A percentile compares a stretch with the other conserved stretches of the same genome.
phyloP scores from a whole-genome alignment of 2,888 invertebrate genomes.

The Lordiphosa andalusiaca region DNA sequence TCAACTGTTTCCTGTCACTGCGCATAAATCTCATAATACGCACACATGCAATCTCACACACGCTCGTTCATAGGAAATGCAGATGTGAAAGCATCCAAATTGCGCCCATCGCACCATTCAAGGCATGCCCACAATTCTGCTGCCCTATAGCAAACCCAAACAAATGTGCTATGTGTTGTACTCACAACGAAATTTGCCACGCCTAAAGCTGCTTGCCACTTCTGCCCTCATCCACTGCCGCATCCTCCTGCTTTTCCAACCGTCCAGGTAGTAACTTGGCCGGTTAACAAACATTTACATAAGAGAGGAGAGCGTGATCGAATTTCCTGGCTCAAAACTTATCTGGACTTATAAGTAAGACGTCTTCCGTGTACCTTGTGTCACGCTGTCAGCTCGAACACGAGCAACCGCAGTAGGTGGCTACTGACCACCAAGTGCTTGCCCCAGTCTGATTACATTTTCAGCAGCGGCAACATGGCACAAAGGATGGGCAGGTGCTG shows the following conservation, averaged over 20 bases:
- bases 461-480: conserved; percentile 23
- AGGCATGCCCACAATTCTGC: conserved; percentile 61
- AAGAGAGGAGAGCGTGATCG: conserved; percentile 41
- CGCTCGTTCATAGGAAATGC: conserved; percentile 19
- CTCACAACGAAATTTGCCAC: conserved; percentile 64
- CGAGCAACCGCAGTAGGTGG: conserved; percentile 3
- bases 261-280: conserved; percentile 55
- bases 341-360: background rate
- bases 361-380: conserved; percentile 8
- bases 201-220: conserved; percentile 40
- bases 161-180: conserved; percentile 66
- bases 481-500: conserved; percentile 51
- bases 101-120: conserved; percentile 23
- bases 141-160: conserved; percentile 23
- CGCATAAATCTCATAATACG: conserved; percentile 62
- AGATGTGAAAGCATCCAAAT: conserved; percentile 18
- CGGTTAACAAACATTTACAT: conserved; percentile 42
- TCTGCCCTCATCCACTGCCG: background rate
- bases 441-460: conserved; percentile 52
- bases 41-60: conserved; percentile 42
- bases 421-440: conserved; percentile 49
- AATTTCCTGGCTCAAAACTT: background rate
- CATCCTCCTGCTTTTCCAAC: conserved; percentile 1
- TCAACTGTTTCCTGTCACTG: conserved; percentile 65
- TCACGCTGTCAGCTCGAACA: conserved; percentile 16